phyloP scores from a whole-genome alignment of 2,113 vertebrate genomes.

The Manacus vitellinus region DNA sequence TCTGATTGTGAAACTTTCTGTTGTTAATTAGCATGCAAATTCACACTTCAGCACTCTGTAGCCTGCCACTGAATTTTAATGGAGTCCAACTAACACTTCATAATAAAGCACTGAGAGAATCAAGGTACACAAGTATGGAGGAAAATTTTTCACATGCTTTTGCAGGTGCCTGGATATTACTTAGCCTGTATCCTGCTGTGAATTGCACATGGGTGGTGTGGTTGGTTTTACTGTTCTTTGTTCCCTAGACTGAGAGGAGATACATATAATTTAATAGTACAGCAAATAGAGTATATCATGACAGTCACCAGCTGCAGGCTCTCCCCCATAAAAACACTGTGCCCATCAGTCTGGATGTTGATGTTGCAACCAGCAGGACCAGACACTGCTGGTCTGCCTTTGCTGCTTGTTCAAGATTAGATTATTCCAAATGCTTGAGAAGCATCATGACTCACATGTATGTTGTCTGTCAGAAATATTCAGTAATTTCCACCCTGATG shows the following conservation, averaged over 20 bases:
- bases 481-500: neutral
- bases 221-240: neutral
- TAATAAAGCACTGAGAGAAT: neutral
- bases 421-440: neutral
- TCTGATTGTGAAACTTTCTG: neutral
- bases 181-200: neutral
- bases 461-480: neutral
- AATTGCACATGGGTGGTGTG: neutral
- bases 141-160: neutral
- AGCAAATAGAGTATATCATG: neutral
- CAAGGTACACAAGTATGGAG: neutral
- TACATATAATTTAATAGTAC: neutral
- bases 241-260: neutral
- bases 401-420: neutral
- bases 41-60: neutral
- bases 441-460: neutral
- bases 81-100: neutral
- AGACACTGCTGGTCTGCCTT: neutral
- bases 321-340: neutral
- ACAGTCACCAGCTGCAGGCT: neutral
- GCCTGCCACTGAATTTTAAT: neutral
- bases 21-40: conserved; percentile 16
- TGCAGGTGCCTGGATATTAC: neutral
- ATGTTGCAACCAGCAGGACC: neutral
- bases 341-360: neutral